phyloP scores from a whole-genome alignment of 2,888 invertebrate genomes.

The Mesorhabditis spiculigera region DNA sequence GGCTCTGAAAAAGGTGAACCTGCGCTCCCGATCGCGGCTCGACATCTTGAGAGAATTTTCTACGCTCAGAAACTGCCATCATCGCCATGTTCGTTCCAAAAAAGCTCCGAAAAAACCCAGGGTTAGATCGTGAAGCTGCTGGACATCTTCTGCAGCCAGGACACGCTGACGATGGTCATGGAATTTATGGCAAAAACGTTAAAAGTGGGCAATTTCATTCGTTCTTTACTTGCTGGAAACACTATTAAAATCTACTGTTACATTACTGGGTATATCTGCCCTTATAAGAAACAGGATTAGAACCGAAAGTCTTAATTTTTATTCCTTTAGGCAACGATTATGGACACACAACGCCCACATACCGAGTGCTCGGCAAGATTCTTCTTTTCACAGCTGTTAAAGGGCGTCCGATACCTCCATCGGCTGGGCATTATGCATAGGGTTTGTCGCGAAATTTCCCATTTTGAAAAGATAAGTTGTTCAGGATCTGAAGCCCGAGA shows the following conservation, averaged over 20 bases:
- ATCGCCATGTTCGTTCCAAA: not conserved
- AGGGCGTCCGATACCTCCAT: conserved; percentile 47
- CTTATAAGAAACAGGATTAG: not conserved
- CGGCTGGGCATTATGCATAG: conserved; percentile 44
- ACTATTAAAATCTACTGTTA: not conserved
- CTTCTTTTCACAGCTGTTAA: conserved; percentile 44
- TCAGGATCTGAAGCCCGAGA: conserved; percentile 53
- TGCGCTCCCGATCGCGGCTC: not conserved
- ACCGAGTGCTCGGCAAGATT: conserved; percentile 16
- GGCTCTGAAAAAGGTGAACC: conserved; percentile 1
- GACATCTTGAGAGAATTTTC: not conserved
- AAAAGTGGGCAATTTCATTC: conserved; percentile 37
- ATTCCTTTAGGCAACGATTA: conserved; percentile 11
- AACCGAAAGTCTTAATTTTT: not conserved
- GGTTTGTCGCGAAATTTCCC: conserved; percentile 5
- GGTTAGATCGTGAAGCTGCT: conserved; percentile 36
- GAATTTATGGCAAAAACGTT: conserved; percentile 42
- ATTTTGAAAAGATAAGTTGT: conserved; percentile 7
- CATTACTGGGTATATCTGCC: not conserved
- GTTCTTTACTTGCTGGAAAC: too few relatives aligned
- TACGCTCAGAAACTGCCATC: not conserved
- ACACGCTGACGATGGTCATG: conserved; percentile 42
- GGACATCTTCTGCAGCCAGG: conserved; percentile 31
- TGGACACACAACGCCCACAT: not conserved
- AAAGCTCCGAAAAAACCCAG: not conserved